These are phyloP conservation scores for Meandrusa payeni DNA, from an alignment of 2,888 invertebrate species.

Conservation along the genomic window DNA sequence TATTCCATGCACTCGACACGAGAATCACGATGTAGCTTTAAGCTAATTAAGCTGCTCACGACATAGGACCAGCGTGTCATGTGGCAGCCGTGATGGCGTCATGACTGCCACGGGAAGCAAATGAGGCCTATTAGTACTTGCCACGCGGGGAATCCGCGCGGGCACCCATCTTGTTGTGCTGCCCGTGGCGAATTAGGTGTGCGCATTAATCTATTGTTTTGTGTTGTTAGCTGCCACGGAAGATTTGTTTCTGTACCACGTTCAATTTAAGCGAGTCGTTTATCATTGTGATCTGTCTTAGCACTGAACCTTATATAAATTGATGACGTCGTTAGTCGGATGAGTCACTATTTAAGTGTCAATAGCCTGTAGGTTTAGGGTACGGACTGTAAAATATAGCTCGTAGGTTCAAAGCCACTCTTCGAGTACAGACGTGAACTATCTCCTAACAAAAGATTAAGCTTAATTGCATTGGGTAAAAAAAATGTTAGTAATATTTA, in stretches of 20 bases:
- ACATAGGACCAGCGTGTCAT: slow-evolving; percentile 47
- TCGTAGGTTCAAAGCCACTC: too few species aligned
- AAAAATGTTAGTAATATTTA: too few species aligned
- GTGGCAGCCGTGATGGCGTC: slow-evolving; percentile 34
- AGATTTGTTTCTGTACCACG: slow-evolving; percentile 14
- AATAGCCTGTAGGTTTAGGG: too few species aligned
- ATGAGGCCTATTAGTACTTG: slow-evolving; percentile 63
- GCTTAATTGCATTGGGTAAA: too few species aligned
- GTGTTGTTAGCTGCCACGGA: slow-evolving; percentile 12
- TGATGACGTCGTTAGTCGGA: not conserved
- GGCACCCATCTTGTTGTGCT: slow-evolving; percentile 37
- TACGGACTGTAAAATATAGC: too few species aligned
- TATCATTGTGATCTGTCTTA: slow-evolving; percentile 10
- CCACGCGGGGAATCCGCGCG: slow-evolving; percentile 46
- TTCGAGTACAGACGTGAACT: too few species aligned
- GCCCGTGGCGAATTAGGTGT: slow-evolving; percentile 41
- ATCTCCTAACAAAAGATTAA: too few species aligned
- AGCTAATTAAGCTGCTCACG: slow-evolving; percentile 67
- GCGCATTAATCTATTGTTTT: slow-evolving; percentile 39
- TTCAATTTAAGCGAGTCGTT: slow-evolving; percentile 12
- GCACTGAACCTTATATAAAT: slow-evolving; percentile 9
- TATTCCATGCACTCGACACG: too few species aligned
- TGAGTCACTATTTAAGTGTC: too few species aligned
- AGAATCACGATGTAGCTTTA: too few species aligned
- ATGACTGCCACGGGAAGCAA: slow-evolving; percentile 56